Evolutionary conservation across 2,888 invertebrate genomes (phyloP), one percentile per base, ranked within the genome.

Genomic region (Megaustenia siamemsis): DNA sequence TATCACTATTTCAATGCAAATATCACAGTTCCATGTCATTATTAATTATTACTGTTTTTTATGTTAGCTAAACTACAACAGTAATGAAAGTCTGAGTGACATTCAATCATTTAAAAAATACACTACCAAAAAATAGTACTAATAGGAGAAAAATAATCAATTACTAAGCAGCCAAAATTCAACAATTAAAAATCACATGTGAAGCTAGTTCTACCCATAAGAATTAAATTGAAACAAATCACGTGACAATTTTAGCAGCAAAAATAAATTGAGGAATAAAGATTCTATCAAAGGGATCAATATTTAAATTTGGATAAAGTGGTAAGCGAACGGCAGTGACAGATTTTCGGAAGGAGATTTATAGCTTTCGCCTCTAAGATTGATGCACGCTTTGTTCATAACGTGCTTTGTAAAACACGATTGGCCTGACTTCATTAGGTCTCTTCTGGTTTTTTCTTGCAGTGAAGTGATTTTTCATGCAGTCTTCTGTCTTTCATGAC

Each of bases 161-260:
- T 49, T 73, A 18, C 32, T 49, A 32, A 73, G 73, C 73, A 32
- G 32, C 32, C 18, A 2, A 15, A 21, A 73, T n/a, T n/a, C 15
- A 21, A 69, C 32, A 73, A 32, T 21, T 73, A 18, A 73, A 49
- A 73, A 0, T 15, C 49, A 5, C 49, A 38, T 28, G n/a, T 49
- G 32, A 49, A 49, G 28, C 15, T 4, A 49, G 3, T 12, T 56
- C 12, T 53, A 56, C 28, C 77, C 28, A 18, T 10, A 6, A 60
- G 77, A 40, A 40, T 60, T 60, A 60, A 77, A 77, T 56, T 77
- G 40, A 77, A 77, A 77, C 60, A 77, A 77, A 77, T 77, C 38
- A n/a, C 28, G 3, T 60, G 77, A 56, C 77, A 60, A 38, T 40
- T 77, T 38, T 8, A 56, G 4, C n/a, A 38, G 3, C 56, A 56